A percentile compares a stretch with the other conserved stretches of the same genome.
These are phyloP conservation scores for Lochmaea crataegi DNA, from an alignment of 2,888 invertebrate species.

Conservation along the genomic window DNA sequence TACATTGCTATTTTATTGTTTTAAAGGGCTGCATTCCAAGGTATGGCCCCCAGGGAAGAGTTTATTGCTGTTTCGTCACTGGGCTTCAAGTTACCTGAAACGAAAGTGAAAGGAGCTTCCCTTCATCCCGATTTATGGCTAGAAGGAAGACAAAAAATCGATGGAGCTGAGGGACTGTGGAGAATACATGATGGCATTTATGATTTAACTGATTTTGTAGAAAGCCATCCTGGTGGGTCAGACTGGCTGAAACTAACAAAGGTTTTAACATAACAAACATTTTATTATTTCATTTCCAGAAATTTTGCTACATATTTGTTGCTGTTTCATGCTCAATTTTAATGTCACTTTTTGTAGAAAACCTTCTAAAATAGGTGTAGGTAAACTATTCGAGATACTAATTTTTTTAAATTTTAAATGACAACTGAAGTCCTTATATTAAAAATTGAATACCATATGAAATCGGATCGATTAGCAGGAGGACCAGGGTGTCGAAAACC, in stretches of 20 bases:
- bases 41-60: conserved; percentile 37
- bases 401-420: too few species aligned
- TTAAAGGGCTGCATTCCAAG: neutral
- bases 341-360: too few species aligned
- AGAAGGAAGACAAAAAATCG: conserved; percentile 73
- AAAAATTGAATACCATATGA: too few species aligned
- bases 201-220: conserved; percentile 83
- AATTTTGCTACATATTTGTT: too few species aligned
- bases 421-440: too few species aligned
- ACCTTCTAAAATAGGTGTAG: too few species aligned
- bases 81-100: conserved; percentile 50
- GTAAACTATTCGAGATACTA: too few species aligned
- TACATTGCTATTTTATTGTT: neutral
- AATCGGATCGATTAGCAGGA: too few species aligned
- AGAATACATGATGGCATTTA: conserved; percentile 82
- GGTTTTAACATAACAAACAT: conserved; percentile 63
- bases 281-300: too few species aligned
- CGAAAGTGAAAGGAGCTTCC: conserved; percentile 41
- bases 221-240: conserved; percentile 86
- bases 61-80: conserved; percentile 47
- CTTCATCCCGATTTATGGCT: conserved; percentile 67
- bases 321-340: too few species aligned
- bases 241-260: conserved; percentile 80
- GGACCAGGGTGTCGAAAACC: too few species aligned
- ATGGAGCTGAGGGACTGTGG: conserved; percentile 84